Evolutionary conservation across 2,797 vertebrate genomes (phyloP).

Genomic region (Gambusia yucatana): DNA sequence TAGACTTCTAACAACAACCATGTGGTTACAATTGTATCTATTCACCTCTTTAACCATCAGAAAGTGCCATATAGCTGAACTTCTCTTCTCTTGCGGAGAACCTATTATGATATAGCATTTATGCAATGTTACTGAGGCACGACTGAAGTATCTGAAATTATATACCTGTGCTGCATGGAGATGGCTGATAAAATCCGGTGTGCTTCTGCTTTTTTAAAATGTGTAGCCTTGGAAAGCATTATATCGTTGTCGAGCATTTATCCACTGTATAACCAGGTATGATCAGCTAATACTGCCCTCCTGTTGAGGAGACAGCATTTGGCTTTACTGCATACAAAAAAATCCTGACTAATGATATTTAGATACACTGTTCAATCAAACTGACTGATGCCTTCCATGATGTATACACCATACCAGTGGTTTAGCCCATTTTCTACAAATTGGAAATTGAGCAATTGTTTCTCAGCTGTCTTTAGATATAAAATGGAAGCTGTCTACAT

Average conservation of each 20-base stretch:
- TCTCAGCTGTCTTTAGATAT: neutral
- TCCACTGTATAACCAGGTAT: constrained; percentile 60
- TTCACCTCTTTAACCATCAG: constrained; percentile 63
- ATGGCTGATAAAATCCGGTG: constrained; percentile 60
- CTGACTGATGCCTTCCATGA: constrained; percentile 32
- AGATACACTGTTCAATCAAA: constrained; percentile 29
- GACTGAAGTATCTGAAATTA: constrained; percentile 43
- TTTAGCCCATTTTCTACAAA: constrained; percentile 26
- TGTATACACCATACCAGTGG: constrained; percentile 32
- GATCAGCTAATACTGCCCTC: constrained; percentile 80
- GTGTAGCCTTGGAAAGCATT: constrained; percentile 67
- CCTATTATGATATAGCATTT: constrained; percentile 64
- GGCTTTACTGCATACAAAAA: constrained; percentile 40
- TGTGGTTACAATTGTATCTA: constrained; percentile 65
- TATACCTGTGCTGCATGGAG: constrained; percentile 75
- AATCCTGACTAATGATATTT: constrained; percentile 27
- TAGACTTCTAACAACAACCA: constrained; percentile 42
- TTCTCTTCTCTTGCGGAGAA: constrained; percentile 65
- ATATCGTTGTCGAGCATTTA: constrained; percentile 63
- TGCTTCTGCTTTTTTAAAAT: constrained; percentile 65
- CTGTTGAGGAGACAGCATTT: constrained; percentile 80
- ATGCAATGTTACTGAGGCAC: constrained; percentile 69
- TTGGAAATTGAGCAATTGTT: constrained; percentile 3
- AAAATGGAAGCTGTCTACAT: neutral
- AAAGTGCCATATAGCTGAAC: constrained; percentile 78